A percentile compares a stretch with the other conserved stretches of the same genome.
phyloP scores from a whole-genome alignment of 23 tunicate genomes.

The Styela plicata region DNA sequence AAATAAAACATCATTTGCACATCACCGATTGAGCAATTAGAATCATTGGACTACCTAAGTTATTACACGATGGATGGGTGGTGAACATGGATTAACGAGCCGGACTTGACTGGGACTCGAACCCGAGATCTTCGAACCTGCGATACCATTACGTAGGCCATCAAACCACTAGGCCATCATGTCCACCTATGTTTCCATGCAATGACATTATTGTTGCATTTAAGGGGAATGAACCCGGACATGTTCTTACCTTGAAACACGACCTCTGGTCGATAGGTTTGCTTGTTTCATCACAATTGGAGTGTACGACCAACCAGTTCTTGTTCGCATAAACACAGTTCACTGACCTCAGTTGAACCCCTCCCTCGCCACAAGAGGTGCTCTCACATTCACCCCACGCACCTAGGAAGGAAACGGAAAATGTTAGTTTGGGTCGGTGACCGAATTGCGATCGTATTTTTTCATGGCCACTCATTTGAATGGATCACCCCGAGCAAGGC shows the following conservation, averaged over 20 bases:
- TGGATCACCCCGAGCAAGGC: no score
- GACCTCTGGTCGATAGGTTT: constrained; percentile 38
- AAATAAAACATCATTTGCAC: no score
- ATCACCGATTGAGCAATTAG: no score
- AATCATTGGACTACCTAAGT: no score
- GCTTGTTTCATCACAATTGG: constrained; percentile 25
- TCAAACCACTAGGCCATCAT: background rate
- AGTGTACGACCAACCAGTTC: constrained; percentile 14
- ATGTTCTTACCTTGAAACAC: constrained; percentile 36
- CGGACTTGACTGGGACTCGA: background rate
- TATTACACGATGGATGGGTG: background rate
- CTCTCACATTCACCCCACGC: constrained; percentile 44
- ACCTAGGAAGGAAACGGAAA: constrained; percentile 22
- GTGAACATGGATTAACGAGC: background rate
- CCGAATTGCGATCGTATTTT: no score
- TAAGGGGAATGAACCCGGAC: no score
- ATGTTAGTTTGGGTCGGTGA: background rate
- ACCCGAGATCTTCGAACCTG: background rate
- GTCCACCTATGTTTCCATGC: no score
- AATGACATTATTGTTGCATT: no score
- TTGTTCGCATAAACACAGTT: constrained; percentile 26
- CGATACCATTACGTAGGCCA: background rate
- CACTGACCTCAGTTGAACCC: constrained; percentile 49
- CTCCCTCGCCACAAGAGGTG: constrained; percentile 50
- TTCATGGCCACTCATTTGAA: no score